Conservation (phyloP, 2,797 vertebrate species). For the Chiloscyllium punctatum region DNA sequence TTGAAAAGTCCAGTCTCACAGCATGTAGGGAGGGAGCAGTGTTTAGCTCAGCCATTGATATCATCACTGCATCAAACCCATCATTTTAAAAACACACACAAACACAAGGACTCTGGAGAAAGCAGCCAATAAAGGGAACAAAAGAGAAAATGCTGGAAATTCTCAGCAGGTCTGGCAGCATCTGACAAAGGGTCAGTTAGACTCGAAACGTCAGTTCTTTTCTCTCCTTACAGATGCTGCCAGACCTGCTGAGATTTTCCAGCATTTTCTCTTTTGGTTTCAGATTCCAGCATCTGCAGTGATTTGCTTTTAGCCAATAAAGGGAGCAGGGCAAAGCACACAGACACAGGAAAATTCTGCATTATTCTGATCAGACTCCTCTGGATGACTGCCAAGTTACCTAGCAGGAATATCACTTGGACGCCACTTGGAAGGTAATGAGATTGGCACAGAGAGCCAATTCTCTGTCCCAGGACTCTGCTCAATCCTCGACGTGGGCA, state of each 20-base stretch:
- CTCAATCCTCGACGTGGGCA: background rate
- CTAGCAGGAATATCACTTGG: background rate
- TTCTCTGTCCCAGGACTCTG: background rate
- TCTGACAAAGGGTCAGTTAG: too few species aligned
- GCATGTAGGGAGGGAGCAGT: background rate
- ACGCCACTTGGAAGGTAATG: background rate
- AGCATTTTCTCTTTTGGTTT: too few species aligned
- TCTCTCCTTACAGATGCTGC: too few species aligned
- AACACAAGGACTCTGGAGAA: background rate
- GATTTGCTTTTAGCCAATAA: background rate
- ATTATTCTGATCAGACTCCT: background rate
- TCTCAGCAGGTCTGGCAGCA: too few species aligned
- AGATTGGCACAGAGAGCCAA: background rate
- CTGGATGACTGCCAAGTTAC: background rate
- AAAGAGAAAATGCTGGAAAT: too few species aligned
- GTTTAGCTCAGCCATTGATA: background rate
- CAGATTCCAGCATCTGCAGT: too few species aligned
- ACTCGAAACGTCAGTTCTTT: too few species aligned
- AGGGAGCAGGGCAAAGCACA: background rate
- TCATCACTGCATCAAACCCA: background rate
- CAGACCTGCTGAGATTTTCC: too few species aligned
- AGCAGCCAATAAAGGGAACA: background rate
- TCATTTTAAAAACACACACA: background rate
- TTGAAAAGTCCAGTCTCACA: background rate
- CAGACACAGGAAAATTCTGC: background rate